Conservation (phyloP, 1,140 invertebrate genomes). For the Olivierus martensii region DNA sequence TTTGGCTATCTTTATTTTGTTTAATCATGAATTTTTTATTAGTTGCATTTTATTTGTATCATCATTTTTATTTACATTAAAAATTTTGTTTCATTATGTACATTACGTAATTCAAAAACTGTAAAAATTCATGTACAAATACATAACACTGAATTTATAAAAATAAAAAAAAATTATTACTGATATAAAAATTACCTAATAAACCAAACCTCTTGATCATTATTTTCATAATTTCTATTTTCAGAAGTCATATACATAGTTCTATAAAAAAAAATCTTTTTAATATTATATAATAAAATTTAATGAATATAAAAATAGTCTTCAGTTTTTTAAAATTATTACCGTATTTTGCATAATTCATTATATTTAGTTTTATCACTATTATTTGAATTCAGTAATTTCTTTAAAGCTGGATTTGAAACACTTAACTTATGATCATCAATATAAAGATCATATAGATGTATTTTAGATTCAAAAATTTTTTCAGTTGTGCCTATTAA, state of each 20-base stretch:
- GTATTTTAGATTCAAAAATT: slow-evolving; percentile 34
- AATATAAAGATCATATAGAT: slow-evolving; percentile 34
- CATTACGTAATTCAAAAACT: no score
- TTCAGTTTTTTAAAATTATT: slow-evolving; percentile 1
- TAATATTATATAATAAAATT: not conserved
- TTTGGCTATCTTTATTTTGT: no score
- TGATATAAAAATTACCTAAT: not conserved
- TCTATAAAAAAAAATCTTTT: not conserved
- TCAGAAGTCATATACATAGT: not conserved
- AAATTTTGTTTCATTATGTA: no score
- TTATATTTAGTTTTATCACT: slow-evolving; percentile 15
- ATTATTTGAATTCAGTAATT: slow-evolving; percentile 9
- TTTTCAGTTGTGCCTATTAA: slow-evolving; percentile 34
- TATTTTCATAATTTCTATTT: not conserved
- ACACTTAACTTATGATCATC: slow-evolving; percentile 18
- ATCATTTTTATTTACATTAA: no score
- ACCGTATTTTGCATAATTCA: slow-evolving; percentile 13
- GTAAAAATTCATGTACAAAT: no score
- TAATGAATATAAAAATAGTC: not conserved
- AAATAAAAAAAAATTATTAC: no score
- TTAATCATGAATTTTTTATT: no score
- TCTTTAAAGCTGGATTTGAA: slow-evolving; percentile 7
- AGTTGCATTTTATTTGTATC: no score
- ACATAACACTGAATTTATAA: no score
- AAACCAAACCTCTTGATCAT: not conserved